Percentiles rank a stretch among this genome's conserved stretches.
Conservation (phyloP, 2,797 vertebrate genomes). For the Lophotriccus pileatus region DNA sequence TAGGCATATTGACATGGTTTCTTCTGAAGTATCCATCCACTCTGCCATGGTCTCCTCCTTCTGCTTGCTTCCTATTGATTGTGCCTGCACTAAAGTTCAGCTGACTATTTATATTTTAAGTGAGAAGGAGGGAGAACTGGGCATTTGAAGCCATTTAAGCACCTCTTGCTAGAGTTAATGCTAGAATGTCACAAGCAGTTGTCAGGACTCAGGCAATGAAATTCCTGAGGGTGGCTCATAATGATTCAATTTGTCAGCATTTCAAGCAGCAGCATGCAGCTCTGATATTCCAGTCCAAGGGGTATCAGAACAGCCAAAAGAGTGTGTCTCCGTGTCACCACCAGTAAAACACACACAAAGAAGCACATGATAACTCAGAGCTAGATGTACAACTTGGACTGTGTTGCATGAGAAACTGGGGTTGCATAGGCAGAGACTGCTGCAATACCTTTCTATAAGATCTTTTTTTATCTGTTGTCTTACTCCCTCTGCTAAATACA, state of each 20-base stretch:
- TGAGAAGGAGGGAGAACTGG: background rate
- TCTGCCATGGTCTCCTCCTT: background rate
- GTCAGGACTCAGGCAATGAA: background rate
- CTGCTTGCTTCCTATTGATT: constrained; percentile 31
- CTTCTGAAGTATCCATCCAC: constrained; percentile 33
- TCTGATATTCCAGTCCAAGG: background rate
- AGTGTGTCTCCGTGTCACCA: background rate
- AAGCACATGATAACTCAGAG: background rate
- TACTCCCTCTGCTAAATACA: background rate
- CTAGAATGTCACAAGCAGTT: background rate
- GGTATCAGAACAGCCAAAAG: background rate
- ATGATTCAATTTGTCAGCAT: constrained; percentile 37
- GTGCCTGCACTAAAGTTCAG: constrained; percentile 26
- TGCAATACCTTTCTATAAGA: background rate
- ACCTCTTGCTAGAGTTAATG: background rate
- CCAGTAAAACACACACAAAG: background rate
- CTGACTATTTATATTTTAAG: constrained; percentile 27
- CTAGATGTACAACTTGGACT: background rate
- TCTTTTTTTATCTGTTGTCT: background rate
- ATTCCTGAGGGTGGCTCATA: constrained; percentile 17
- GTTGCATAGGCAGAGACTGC: background rate
- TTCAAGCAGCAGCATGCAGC: background rate
- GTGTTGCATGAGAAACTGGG: background rate
- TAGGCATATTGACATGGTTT: background rate
- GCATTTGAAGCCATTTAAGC: constrained; percentile 21